Evolutionary conservation across 1,140 invertebrate genomes (phyloP), one percentile per base, ranked within the genome.

Genomic region (Drosophila santomea): DNA sequence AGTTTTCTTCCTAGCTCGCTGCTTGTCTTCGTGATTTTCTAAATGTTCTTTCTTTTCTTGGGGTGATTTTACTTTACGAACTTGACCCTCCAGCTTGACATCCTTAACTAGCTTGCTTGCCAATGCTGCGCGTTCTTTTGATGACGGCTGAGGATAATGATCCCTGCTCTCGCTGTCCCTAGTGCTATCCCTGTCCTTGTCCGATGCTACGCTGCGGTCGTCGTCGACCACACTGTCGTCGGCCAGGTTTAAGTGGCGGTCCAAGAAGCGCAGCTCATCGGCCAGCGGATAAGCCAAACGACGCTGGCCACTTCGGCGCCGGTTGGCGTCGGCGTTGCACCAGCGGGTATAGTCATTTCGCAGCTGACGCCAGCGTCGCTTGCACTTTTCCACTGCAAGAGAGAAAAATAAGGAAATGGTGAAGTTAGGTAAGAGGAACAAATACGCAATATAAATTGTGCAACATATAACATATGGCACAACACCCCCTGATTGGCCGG

Each of bases 331-430:
- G 4, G 39, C 15, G 20, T 58, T 62, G 12, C 58, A 25, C 55
- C 58, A 86, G 0, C 83, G 83, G 4, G 48, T 58, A 38, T 78
- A 88, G 23, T 89, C 85, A 36, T 61, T 72, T n/a, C 84, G 80
- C 11, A 84, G 57, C 45, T 74, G 60, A 36, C 84, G 84, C 84
- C 85, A 88, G 44, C 80, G 76, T 0, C 85, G 63, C 39, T 89
- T 88, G 45, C 84, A 89, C 38, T 61, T 77, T 12, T 83, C 73
- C 20, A 80, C 84, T 88, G 55, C 28, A 62, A 47, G 32, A 23
- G 20, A 23, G 36, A 44, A 0, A 52, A 25, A 68, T 20, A 44
- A 25, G 17, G 2, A 60, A 7, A 50, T 50, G 35, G 0, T 35
- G 7, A 17, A 1, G 28, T 56, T 32, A 85, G 50, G 82, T 39